Conservation (phyloP, 2,888 invertebrate genomes). For the Watsonalla cultraria region DNA sequence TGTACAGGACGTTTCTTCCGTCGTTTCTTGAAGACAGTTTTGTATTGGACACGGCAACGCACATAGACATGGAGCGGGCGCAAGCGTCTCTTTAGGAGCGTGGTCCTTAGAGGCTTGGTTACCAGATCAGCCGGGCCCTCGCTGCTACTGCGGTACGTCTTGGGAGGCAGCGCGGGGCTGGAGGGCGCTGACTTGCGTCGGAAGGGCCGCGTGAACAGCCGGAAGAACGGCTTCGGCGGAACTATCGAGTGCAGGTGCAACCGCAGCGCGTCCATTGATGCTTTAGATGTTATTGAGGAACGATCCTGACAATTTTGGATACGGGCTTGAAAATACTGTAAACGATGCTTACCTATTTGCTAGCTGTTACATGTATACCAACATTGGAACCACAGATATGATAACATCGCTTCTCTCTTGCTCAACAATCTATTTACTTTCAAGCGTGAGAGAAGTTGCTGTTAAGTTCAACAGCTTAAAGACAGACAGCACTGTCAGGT, state of each 20-base stretch:
- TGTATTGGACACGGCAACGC: constrained; percentile 60
- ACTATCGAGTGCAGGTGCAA: constrained; percentile 77
- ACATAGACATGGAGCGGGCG: constrained; percentile 70
- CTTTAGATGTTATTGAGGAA: constrained; percentile 73
- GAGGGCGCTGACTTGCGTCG: constrained; percentile 83
- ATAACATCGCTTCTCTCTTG: too few relatives aligned
- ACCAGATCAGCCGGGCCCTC: constrained; percentile 72
- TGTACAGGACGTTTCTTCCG: constrained; percentile 43
- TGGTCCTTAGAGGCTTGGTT: constrained; percentile 56
- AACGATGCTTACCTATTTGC: neutral
- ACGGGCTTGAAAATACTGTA: constrained; percentile 1
- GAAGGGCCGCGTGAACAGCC: constrained; percentile 82
- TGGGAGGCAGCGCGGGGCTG: constrained; percentile 80
- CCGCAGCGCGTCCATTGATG: constrained; percentile 72
- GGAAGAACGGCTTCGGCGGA: constrained; percentile 80
- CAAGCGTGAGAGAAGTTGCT: too few relatives aligned
- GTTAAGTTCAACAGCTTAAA: too few relatives aligned
- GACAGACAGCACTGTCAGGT: too few relatives aligned
- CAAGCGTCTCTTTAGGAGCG: constrained; percentile 58
- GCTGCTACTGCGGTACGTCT: constrained; percentile 71
- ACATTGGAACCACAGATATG: too few relatives aligned
- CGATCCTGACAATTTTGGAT: constrained; percentile 60
- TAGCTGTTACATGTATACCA: neutral
- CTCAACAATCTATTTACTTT: too few relatives aligned
- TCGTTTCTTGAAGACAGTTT: constrained; percentile 44